Evolutionary conservation across 1,140 invertebrate species (phyloP).

Genomic region (Bombus balteatus): DNA sequence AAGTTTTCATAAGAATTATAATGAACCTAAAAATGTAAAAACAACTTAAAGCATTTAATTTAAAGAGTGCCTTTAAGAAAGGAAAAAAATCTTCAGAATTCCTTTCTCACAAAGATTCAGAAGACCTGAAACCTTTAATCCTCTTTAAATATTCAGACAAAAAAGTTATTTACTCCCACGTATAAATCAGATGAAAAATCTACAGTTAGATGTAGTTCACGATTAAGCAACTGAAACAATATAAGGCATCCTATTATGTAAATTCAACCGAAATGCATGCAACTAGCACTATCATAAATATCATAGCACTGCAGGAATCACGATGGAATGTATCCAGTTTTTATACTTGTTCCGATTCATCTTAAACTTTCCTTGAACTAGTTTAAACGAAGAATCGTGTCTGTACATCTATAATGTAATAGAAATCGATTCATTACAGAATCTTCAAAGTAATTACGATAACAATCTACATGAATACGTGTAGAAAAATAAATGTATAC

Average conservation of each 20-base stretch:
- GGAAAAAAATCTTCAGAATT: neutral
- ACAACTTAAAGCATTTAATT: neutral
- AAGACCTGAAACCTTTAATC: neutral
- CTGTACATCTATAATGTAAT: neutral
- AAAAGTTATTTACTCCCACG: neutral
- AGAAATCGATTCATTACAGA: neutral
- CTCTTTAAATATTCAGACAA: no score
- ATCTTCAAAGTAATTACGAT: neutral
- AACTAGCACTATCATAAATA: constrained; percentile 7
- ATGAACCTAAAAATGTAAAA: no score
- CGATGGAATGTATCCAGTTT: constrained; percentile 13
- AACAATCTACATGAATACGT: neutral
- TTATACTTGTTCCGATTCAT: constrained; percentile 11
- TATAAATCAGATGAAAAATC: neutral
- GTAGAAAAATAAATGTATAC: no score
- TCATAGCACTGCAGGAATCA: neutral
- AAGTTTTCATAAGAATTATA: neutral
- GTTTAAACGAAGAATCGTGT: constrained; percentile 18
- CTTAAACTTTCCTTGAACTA: constrained; percentile 66
- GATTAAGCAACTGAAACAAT: neutral
- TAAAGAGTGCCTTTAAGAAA: neutral
- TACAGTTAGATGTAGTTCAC: neutral
- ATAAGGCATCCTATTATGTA: neutral
- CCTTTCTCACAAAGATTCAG: neutral
- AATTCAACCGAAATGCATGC: neutral